A percentile compares a stretch with the other conserved stretches of the same genome.
Conservation (phyloP, 2,888 invertebrate genomes). For the Heteropelma amictum region DNA sequence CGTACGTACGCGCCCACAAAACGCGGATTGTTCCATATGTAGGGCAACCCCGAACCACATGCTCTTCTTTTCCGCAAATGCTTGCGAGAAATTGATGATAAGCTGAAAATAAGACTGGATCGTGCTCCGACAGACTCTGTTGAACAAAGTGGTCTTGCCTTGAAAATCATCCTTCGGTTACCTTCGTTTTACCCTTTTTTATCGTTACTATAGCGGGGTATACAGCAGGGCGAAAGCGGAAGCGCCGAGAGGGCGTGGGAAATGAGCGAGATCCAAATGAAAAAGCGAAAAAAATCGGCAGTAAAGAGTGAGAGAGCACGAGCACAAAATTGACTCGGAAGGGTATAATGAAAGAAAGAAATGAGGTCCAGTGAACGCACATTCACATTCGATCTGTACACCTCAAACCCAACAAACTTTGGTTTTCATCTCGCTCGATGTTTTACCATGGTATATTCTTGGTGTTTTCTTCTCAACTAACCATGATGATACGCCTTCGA, state of each 20-base stretch:
- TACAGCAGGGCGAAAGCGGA: neutral
- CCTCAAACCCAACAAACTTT: slow-evolving; percentile 22
- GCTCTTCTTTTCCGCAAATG: slow-evolving; percentile 28
- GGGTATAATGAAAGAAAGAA: slow-evolving; percentile 32
- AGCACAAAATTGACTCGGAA: slow-evolving; percentile 2
- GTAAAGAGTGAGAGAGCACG: slow-evolving; percentile 8
- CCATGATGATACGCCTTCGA: too few species aligned
- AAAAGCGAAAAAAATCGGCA: slow-evolving; percentile 7
- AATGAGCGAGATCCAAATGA: slow-evolving; percentile 21
- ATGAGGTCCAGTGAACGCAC: slow-evolving; percentile 20
- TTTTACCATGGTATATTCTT: slow-evolving; percentile 3
- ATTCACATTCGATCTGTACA: slow-evolving; percentile 37
- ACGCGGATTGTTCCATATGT: slow-evolving; percentile 11
- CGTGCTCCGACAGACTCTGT: neutral
- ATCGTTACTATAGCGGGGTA: slow-evolving; percentile 2
- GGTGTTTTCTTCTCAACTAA: neutral
- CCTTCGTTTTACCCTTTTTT: slow-evolving; percentile 29
- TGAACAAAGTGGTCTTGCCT: too few species aligned
- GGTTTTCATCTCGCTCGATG: neutral
- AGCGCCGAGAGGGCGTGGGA: slow-evolving; percentile 4
- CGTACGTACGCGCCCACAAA: slow-evolving; percentile 4
- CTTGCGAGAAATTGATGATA: slow-evolving; percentile 39
- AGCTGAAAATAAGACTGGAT: slow-evolving; percentile 12
- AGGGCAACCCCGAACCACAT: neutral
- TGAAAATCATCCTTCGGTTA: neutral